These are phyloP conservation scores for Lithosia quadra DNA, from an alignment of 2,888 invertebrate species.

Conservation along the genomic window DNA sequence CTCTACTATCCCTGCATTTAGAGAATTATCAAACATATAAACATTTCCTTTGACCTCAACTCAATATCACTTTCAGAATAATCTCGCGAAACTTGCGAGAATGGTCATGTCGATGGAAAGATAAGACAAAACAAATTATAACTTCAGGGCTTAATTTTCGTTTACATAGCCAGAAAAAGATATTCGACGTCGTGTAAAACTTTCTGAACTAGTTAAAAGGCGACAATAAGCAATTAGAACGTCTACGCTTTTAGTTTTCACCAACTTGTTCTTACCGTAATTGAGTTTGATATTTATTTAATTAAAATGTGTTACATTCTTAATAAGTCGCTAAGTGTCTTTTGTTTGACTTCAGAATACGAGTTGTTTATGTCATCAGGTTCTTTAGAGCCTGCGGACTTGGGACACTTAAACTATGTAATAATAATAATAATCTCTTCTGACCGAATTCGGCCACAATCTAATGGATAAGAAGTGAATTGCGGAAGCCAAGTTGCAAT, in stretches of 20 bases:
- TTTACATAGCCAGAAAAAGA: constrained; percentile 39
- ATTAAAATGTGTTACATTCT: neutral
- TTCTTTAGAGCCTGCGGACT: neutral
- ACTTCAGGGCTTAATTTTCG: constrained; percentile 43
- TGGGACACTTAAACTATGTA: no score
- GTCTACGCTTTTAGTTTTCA: constrained; percentile 25
- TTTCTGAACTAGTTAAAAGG: constrained; percentile 41
- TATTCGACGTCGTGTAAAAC: constrained; percentile 35
- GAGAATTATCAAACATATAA: constrained; percentile 10
- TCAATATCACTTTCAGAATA: constrained; percentile 30
- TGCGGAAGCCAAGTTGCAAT: no score
- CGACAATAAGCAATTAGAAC: constrained; percentile 44
- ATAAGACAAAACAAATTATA: constrained; percentile 53
- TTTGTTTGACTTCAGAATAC: neutral
- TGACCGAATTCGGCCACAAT: no score
- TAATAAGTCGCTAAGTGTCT: neutral
- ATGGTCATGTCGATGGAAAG: constrained; percentile 44
- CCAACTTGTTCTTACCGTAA: constrained; percentile 23
- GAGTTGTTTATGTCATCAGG: no score
- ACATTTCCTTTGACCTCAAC: constrained; percentile 16
- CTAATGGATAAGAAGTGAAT: no score
- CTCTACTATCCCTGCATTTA: neutral
- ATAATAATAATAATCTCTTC: no score
- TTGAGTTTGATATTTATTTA: neutral
- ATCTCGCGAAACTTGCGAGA: constrained; percentile 32